These are phyloP conservation scores for Psammodynastes pulverulentus DNA, from an alignment of 2,113 vertebrate genomes.

Conservation along the genomic window DNA sequence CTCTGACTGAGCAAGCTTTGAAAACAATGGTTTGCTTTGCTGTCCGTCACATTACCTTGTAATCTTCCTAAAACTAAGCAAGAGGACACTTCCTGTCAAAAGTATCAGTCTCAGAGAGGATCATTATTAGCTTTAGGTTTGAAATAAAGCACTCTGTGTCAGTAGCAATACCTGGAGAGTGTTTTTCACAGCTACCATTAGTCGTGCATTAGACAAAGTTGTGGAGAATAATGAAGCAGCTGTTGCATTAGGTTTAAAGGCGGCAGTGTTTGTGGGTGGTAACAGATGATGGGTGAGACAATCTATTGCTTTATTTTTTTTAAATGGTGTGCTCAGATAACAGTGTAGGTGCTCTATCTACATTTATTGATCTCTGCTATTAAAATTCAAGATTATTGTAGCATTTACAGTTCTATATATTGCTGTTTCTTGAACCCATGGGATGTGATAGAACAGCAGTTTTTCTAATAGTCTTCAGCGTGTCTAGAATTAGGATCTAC, in stretches of 20 bases:
- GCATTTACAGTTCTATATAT: not conserved
- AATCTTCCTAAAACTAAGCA: not conserved
- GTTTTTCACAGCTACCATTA: not conserved
- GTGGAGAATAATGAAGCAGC: not conserved
- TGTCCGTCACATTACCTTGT: not conserved
- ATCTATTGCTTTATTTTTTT: not conserved
- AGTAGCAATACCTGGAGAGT: not conserved
- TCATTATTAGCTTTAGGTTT: not conserved
- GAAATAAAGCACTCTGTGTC: not conserved
- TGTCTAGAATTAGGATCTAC: not conserved
- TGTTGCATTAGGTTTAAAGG: not conserved
- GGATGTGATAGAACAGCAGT: not conserved
- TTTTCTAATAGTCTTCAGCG: not conserved
- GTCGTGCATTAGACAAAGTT: not conserved
- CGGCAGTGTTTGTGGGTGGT: not conserved
- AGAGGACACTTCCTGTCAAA: not conserved
- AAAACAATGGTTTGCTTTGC: not conserved
- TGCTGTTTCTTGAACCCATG: not conserved
- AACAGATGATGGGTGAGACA: not conserved
- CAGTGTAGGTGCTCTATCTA: not conserved
- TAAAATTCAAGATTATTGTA: not conserved
- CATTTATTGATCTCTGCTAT: not conserved
- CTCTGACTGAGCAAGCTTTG: not conserved
- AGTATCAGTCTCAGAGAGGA: not conserved
- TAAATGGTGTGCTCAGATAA: not conserved